phyloP scores from a whole-genome alignment of 2,888 invertebrate genomes.

The Uloborus plumipes region DNA sequence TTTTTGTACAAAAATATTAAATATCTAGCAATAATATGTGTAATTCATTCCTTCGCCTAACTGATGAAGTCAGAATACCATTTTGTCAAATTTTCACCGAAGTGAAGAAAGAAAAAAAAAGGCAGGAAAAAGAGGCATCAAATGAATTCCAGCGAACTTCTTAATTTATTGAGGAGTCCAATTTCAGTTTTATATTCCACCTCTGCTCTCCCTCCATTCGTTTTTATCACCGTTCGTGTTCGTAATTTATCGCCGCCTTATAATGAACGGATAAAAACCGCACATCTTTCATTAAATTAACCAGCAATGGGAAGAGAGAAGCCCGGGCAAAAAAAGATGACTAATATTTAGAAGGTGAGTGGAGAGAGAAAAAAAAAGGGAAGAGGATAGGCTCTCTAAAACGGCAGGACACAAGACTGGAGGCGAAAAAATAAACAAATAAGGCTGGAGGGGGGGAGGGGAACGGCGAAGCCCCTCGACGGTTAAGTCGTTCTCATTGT shows the following conservation, averaged over 20 bases:
- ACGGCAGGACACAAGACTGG: too few relatives aligned
- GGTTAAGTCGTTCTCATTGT: conserved; percentile 56
- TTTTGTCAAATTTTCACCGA: too few relatives aligned
- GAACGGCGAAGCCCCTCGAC: conserved; percentile 19
- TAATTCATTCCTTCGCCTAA: too few relatives aligned
- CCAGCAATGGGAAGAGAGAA: conserved; percentile 22
- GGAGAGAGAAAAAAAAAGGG: conserved; percentile 2
- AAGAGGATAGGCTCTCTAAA: background rate
- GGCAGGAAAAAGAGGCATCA: background rate
- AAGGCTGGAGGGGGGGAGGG: background rate
- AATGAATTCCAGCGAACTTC: conserved; percentile 13
- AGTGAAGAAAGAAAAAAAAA: background rate
- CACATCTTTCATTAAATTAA: conserved; percentile 42
- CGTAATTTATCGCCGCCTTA: conserved; percentile 31
- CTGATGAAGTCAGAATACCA: too few relatives aligned
- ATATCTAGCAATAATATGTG: too few relatives aligned
- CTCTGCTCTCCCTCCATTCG: background rate
- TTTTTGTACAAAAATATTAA: too few relatives aligned
- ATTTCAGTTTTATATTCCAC: background rate
- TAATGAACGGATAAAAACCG: conserved; percentile 12
- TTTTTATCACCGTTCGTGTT: conserved; percentile 12
- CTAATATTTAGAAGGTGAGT: too few relatives aligned
- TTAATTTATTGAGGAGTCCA: conserved; percentile 19
- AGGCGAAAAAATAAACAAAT: too few relatives aligned
- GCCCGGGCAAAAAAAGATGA: background rate